Conservation (phyloP, 2,797 vertebrate genomes). For the Cossypha niveicapilla region DNA sequence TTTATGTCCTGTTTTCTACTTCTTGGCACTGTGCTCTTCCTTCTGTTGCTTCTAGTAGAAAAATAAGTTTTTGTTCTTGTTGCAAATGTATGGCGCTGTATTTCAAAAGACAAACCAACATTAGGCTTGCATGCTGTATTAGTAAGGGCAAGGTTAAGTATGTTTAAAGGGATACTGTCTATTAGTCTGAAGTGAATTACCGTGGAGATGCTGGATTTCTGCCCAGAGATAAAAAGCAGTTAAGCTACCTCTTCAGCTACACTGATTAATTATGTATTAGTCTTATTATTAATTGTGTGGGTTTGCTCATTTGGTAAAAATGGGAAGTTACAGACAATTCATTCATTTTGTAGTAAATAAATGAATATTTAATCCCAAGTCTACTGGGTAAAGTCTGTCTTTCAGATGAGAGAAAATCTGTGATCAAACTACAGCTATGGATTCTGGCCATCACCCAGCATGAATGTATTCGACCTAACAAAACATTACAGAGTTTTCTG, state of each 20-base stretch:
- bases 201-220: background rate
- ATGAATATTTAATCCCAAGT: background rate
- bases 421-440: background rate
- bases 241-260: background rate
- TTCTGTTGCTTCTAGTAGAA: background rate
- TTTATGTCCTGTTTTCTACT: background rate
- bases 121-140: background rate
- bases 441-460: background rate
- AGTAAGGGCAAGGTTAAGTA: constrained; percentile 7
- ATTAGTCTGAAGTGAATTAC: constrained; percentile 13
- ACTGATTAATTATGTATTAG: background rate
- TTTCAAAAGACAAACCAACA: background rate
- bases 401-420: background rate
- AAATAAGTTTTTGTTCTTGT: background rate
- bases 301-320: background rate
- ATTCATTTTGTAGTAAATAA: background rate
- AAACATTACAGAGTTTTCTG: background rate
- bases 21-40: background rate
- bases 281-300: background rate
- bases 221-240: constrained; percentile 17
- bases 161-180: constrained; percentile 25
- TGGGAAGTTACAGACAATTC: background rate
- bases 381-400: background rate
- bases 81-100: background rate
- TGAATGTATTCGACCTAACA: background rate